Conservation (phyloP, 2,797 vertebrate species). For the Spondyliosoma cantharus region DNA sequence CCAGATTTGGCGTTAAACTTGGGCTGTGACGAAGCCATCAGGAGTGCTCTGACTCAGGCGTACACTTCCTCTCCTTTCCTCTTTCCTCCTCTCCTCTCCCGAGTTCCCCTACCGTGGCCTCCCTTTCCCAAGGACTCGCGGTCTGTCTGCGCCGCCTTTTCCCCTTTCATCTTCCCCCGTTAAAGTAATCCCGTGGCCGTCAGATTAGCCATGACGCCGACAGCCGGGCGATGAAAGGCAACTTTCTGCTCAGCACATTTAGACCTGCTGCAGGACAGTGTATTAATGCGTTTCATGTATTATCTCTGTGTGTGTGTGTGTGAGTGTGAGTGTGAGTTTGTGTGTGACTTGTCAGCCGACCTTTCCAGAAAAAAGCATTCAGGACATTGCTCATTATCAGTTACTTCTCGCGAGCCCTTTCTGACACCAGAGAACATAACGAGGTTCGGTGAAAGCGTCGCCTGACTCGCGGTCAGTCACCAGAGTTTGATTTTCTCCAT, state of each 20-base stretch:
- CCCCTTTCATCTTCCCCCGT: constrained; percentile 54
- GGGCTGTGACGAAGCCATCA: constrained; percentile 61
- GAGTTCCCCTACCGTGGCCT: neutral
- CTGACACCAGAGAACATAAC: too few relatives aligned
- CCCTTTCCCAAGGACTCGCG: constrained; percentile 43
- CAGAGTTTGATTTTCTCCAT: neutral
- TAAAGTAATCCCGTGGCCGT: constrained; percentile 60
- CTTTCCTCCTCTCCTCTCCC: neutral
- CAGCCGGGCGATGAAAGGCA: constrained; percentile 36
- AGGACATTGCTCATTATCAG: neutral
- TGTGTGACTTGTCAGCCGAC: neutral
- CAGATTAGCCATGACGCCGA: constrained; percentile 65
- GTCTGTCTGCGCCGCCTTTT: constrained; percentile 13
- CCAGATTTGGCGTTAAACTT: constrained; percentile 61
- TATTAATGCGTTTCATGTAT: neutral
- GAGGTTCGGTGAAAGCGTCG: neutral
- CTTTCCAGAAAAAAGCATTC: neutral
- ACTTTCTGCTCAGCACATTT: constrained; percentile 29
- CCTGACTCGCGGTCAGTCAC: neutral
- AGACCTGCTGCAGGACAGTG: constrained; percentile 27
- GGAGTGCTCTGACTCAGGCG: constrained; percentile 64
- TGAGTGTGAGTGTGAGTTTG: neutral
- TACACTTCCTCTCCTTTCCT: constrained; percentile 22
- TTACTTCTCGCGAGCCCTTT: neutral
- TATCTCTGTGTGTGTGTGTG: constrained; percentile 1